These are phyloP conservation scores for Marasmarcha lunaedactyla DNA, from an alignment of 2,888 invertebrate genomes.

Conservation along the genomic window DNA sequence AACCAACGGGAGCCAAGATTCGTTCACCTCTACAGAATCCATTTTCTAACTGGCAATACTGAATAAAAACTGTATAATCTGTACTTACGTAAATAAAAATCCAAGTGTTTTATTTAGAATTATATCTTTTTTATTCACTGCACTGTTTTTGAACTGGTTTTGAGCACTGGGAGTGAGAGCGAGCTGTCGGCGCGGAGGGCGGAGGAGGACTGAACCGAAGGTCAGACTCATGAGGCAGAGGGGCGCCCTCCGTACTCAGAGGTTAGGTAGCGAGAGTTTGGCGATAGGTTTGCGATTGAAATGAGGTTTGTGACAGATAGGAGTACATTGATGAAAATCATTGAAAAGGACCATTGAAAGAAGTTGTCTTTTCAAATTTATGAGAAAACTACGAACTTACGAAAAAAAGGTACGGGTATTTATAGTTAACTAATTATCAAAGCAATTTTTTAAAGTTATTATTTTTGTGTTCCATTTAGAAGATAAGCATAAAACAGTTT, in stretches of 20 bases:
- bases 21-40: slow-evolving; percentile 29
- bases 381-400: no score
- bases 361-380: no score
- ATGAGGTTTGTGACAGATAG: no score
- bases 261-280: slow-evolving; percentile 10
- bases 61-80: slow-evolving; percentile 1
- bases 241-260: slow-evolving; percentile 30
- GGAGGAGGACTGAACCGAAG: slow-evolving; percentile 44
- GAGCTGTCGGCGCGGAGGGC: slow-evolving; percentile 27
- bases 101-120: slow-evolving; percentile 35
- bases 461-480: no score
- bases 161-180: slow-evolving; percentile 32
- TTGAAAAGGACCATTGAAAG: no score
- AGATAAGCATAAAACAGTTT: no score
- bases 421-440: no score
- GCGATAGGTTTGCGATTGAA: slow-evolving; percentile 14
- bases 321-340: no score
- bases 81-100: slow-evolving; percentile 52
- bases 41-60: no score
- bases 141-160: slow-evolving; percentile 48
- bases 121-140: slow-evolving; percentile 31
- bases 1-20: slow-evolving; percentile 18
- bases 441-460: no score
- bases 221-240: slow-evolving; percentile 29
- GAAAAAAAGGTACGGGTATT: no score